These are phyloP conservation scores for Cassiopea xamachana DNA, from an alignment of 30 jellyfish, hydroid and myxozoan genomes.

Conservation along the genomic window DNA sequence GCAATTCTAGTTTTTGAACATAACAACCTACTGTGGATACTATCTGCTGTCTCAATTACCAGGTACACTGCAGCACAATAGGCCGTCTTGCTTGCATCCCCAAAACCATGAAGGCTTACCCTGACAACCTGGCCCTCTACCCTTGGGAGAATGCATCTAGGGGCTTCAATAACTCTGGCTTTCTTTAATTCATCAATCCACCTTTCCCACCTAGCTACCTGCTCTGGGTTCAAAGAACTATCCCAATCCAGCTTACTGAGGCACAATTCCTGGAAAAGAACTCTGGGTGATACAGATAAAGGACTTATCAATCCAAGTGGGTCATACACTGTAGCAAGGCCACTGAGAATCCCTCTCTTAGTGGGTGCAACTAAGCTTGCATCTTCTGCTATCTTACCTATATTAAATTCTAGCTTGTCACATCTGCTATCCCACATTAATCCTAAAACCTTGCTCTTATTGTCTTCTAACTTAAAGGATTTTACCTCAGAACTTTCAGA, in stretches of 20 bases:
- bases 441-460: slow-evolving; percentile 31
- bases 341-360: slow-evolving; percentile 26
- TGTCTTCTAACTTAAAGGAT: background rate
- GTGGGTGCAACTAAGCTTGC: background rate
- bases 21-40: slow-evolving; percentile 7
- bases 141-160: slow-evolving; percentile 23
- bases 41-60: slow-evolving; percentile 15
- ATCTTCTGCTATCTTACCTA: background rate
- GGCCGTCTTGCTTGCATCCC: slow-evolving; percentile 51
- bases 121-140: slow-evolving; percentile 5
- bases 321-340: slow-evolving; percentile 33
- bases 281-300: slow-evolving; percentile 19
- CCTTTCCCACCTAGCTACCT: slow-evolving; percentile 27
- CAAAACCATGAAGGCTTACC: slow-evolving; percentile 32
- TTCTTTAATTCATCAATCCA: slow-evolving; percentile 14
- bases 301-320: slow-evolving; percentile 49
- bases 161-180: background rate
- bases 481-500: background rate
- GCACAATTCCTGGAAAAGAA: slow-evolving; percentile 49
- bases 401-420: slow-evolving; percentile 3
- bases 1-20: slow-evolving; percentile 57
- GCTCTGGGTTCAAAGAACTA: slow-evolving; percentile 16
- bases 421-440: slow-evolving; percentile 27
- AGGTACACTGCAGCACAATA: slow-evolving; percentile 40
- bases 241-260: slow-evolving; percentile 21